Percentiles rank a stretch among this genome's conserved stretches.
Conservation (phyloP, 2,797 vertebrate species). For the Aselliscus stoliczkanus region DNA sequence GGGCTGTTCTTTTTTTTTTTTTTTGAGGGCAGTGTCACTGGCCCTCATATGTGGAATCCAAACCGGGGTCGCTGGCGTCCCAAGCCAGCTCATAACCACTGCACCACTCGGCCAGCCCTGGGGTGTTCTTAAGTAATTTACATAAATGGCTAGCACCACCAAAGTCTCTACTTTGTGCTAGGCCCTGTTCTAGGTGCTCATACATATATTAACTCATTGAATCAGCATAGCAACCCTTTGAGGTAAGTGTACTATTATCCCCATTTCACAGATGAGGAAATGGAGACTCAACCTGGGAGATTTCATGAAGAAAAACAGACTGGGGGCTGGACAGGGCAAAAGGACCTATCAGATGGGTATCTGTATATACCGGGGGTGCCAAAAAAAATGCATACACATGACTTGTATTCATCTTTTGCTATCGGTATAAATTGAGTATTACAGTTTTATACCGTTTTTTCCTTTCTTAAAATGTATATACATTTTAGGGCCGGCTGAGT, state of each 20-base stretch:
- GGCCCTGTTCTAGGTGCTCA: not conserved
- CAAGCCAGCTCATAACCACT: too few relatives aligned
- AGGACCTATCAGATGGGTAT: not conserved
- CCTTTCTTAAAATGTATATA: too few relatives aligned
- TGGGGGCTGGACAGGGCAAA: not conserved
- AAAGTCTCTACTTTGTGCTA: not conserved
- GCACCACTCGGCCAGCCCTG: too few relatives aligned
- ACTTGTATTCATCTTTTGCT: too few relatives aligned
- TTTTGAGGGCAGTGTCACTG: too few relatives aligned
- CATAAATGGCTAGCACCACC: not conserved
- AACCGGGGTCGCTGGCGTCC: too few relatives aligned
- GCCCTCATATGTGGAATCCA: too few relatives aligned
- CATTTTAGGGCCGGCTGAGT: too few relatives aligned
- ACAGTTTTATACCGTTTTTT: too few relatives aligned
- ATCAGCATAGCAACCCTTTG: not conserved
- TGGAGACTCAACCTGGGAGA: not conserved
- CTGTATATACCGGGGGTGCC: too few relatives aligned
- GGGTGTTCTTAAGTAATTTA: not conserved
- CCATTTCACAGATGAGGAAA: not conserved
- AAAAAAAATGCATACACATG: too few relatives aligned
- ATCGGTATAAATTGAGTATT: too few relatives aligned
- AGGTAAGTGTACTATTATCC: not conserved
- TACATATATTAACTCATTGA: not conserved
- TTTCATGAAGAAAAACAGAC: not conserved
- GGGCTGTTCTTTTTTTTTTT: not conserved